These are phyloP conservation scores for Pandion haliaetus DNA, from an alignment of 2,113 vertebrate genomes.

Conservation along the genomic window DNA sequence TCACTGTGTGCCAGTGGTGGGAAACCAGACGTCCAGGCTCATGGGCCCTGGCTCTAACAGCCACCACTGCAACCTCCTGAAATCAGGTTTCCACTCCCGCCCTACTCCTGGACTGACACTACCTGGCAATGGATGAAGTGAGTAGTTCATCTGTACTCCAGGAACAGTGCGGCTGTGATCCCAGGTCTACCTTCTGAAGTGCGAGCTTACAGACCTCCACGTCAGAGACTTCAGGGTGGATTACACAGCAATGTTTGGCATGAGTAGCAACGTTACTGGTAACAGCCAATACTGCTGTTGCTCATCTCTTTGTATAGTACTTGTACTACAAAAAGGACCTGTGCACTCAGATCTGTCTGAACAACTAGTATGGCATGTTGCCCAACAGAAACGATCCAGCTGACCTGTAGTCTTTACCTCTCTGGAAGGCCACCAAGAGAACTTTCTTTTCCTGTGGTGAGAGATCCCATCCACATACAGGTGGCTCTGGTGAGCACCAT, in stretches of 20 bases:
- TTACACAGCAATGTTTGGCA: not conserved
- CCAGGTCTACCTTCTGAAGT: not conserved
- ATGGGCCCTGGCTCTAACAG: not conserved
- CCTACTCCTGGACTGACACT: not conserved
- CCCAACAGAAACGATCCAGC: not conserved
- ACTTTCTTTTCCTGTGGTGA: not conserved
- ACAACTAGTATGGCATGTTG: not conserved
- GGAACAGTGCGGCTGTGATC: not conserved
- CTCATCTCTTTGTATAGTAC: not conserved
- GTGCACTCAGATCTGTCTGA: not conserved
- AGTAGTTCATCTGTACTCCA: not conserved
- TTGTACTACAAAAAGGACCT: not conserved
- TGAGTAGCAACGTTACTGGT: not conserved
- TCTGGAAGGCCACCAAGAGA: not conserved
- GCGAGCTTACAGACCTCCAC: not conserved
- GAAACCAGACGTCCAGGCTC: rapidly evolving
- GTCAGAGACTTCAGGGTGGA: not conserved
- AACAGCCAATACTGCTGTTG: not conserved
- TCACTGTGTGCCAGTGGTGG: not conserved
- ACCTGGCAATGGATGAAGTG: not conserved
- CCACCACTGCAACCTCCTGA: not conserved
- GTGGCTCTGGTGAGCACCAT: not conserved
- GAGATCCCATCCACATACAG: not conserved
- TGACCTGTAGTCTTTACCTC: not conserved
- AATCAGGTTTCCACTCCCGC: not conserved